These are phyloP conservation scores for Cepaea nemoralis DNA, from an alignment of 1,140 invertebrate species.

Conservation along the genomic window DNA sequence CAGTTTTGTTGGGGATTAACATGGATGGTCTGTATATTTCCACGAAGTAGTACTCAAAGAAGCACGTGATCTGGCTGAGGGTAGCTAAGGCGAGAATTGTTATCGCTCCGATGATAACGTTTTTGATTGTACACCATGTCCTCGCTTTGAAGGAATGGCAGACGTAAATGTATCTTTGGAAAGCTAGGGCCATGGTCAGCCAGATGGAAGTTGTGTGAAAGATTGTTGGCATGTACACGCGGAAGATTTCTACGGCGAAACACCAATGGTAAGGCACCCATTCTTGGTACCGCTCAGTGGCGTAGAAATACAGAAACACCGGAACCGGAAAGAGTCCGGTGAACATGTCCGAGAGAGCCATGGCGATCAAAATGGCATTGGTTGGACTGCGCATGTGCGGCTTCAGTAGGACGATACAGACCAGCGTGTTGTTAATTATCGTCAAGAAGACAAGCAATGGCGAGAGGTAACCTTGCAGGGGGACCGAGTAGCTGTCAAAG, in stretches of 20 bases:
- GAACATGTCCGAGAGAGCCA: constrained; percentile 93
- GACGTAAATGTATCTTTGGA: constrained; percentile 90
- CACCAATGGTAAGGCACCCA: constrained; percentile 74
- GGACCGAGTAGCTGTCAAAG: constrained; percentile 56
- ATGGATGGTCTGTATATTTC: constrained; percentile 77
- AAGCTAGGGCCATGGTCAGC: constrained; percentile 86
- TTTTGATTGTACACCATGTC: constrained; percentile 89
- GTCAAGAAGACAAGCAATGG: constrained; percentile 89
- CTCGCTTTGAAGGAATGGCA: constrained; percentile 87
- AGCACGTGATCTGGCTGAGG: constrained; percentile 83
- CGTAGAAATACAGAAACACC: constrained; percentile 91
- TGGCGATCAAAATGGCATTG: constrained; percentile 81
- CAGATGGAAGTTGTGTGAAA: constrained; percentile 94
- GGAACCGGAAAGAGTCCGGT: constrained; percentile 90
- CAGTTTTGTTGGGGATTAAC: constrained; percentile 73
- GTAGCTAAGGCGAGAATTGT: constrained; percentile 83
- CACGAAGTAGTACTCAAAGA: constrained; percentile 78
- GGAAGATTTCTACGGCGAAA: constrained; percentile 79
- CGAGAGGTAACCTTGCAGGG: constrained; percentile 77
- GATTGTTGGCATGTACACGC: constrained; percentile 80
- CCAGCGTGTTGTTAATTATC: constrained; percentile 89
- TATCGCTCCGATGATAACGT: constrained; percentile 82
- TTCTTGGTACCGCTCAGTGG: constrained; percentile 84
- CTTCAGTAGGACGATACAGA: constrained; percentile 81
- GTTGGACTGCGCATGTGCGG: constrained; percentile 80